Percentiles rank a stretch among this genome's conserved stretches.
These are phyloP conservation scores for Nomada ruficornis DNA, from an alignment of 2,888 invertebrate genomes.

Conservation along the genomic window DNA sequence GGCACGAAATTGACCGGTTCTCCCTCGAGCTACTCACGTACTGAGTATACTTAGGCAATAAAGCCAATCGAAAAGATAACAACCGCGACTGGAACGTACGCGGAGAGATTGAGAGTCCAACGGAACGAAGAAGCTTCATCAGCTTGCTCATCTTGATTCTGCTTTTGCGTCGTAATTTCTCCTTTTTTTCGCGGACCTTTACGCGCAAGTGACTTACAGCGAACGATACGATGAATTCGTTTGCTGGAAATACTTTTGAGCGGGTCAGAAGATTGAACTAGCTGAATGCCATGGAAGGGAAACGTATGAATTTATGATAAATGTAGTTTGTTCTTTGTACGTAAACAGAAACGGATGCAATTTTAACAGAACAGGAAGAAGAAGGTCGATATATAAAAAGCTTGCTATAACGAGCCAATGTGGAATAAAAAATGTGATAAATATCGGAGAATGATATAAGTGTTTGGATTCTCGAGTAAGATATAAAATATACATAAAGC, in stretches of 20 bases:
- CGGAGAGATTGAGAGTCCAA: constrained; percentile 40
- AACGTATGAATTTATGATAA: too few relatives aligned
- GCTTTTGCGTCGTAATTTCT: constrained; percentile 9
- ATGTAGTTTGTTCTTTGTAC: too few relatives aligned
- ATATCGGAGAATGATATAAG: too few relatives aligned
- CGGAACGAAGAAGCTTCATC: constrained; percentile 10
- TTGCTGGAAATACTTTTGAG: not conserved
- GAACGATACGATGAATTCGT: not conserved
- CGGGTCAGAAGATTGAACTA: too few relatives aligned
- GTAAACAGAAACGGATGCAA: too few relatives aligned
- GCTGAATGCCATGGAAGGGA: too few relatives aligned
- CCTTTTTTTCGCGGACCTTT: not conserved
- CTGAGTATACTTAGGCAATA: constrained; percentile 45
- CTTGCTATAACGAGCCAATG: too few relatives aligned
- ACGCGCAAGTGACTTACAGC: not conserved
- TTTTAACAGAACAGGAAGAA: too few relatives aligned
- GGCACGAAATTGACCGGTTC: constrained; percentile 48
- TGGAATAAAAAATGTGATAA: too few relatives aligned
- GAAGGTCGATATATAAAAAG: too few relatives aligned
- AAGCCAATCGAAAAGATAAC: constrained; percentile 60
- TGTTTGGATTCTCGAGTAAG: too few relatives aligned
- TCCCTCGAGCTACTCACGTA: constrained; percentile 52
- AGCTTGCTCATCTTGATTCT: constrained; percentile 36
- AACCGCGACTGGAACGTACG: constrained; percentile 23
- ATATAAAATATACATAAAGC: too few relatives aligned